Evolutionary conservation across 2,113 vertebrate species (phyloP).

Genomic region (Neolamprologus sp.): DNA sequence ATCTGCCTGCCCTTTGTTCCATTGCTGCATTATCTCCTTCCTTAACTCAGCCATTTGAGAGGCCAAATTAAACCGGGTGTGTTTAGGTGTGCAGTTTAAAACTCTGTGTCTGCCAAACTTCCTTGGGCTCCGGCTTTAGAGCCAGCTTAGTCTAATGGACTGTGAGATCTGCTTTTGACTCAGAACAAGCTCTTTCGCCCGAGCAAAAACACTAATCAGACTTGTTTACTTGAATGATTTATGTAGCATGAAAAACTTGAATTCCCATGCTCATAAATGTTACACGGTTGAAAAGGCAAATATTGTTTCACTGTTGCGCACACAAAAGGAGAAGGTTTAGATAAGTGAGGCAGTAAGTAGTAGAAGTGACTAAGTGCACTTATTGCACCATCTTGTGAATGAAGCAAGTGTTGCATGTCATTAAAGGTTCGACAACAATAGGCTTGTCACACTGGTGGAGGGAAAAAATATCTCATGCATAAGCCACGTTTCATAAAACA

Average conservation of each 20-base stretch:
- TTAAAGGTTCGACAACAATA: not conserved
- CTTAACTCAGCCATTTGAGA: slow-evolving; percentile 4
- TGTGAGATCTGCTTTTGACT: slow-evolving; percentile 38
- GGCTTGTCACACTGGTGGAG: not conserved
- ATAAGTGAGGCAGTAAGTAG: slow-evolving; percentile 1
- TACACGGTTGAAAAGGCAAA: slow-evolving; percentile 24
- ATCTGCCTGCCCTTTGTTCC: slow-evolving; percentile 8
- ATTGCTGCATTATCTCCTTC: slow-evolving; percentile 8
- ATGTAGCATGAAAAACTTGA: slow-evolving; percentile 28
- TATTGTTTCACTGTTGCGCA: slow-evolving; percentile 27
- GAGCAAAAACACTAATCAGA: slow-evolving; percentile 29
- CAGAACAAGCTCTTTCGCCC: slow-evolving; percentile 15
- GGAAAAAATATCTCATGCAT: not conserved
- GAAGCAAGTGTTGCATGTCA: slow-evolving; percentile 53
- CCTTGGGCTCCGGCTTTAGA: slow-evolving; percentile 7
- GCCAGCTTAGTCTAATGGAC: slow-evolving; percentile 48
- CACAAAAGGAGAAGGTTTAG: not conserved
- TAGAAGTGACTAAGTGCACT: slow-evolving; percentile 44
- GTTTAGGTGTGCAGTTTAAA: slow-evolving; percentile 28
- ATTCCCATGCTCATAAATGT: slow-evolving; percentile 33
- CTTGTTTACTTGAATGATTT: slow-evolving; percentile 45
- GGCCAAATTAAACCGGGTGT: slow-evolving; percentile 15
- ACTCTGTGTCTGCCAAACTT: slow-evolving; percentile 16
- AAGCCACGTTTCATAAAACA: not conserved
- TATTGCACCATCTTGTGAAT: slow-evolving; percentile 72